Base-by-base conservation (phyloP, 2,797 vertebrate species). In the Perodicticus potto region DNA sequence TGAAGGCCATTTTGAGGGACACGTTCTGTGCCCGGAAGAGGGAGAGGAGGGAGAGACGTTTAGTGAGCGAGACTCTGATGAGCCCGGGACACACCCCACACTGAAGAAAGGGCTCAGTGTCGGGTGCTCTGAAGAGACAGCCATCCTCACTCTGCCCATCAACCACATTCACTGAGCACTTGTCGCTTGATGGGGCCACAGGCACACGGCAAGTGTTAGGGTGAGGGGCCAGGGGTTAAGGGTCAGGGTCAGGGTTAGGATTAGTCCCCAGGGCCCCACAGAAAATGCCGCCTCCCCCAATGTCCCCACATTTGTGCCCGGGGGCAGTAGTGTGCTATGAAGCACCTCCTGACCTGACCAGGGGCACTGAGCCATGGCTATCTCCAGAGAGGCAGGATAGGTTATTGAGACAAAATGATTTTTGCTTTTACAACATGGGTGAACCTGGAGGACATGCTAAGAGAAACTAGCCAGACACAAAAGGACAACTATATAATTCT, bases 1-100 rank as follows among this genome's bases (percentile, higher is more conserved):
- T 63, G 70, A 98, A 97, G 92, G 97, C 97, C 87, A 97, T 87
- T 59, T 97, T 97, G 86, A 98, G 97, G 67, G 63, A 63, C 69
- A 94, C 27, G 27, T 97, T 97, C 97, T 97, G 83, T 1, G 32
- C 0, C 78, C 89, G 17, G 65, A 43, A 0, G 1, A 55, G 45
- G 65, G 32, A 22, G 7, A 16, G 59, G 61, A 22, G 55, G 37
- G 45, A 49, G 7, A 29, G 7, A 2, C 0, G 6, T 22, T 37
- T 23, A 49, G 32, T 1, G 12, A 67, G 49, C 5, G 20, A 49
- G 10, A 22, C 70, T 2, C 0, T 0, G 14, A n/a, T 32, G 86
- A 23, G 13, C 5, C 70, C 3, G 1, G 0, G 17, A 25, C 27
- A 40, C 53, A 14, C 37, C 40, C 59, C n/a, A 23, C 1, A 0